A percentile compares a stretch with the other conserved stretches of the same genome.
Evolutionary conservation across 2,113 vertebrate genomes (phyloP).

Genomic region (Fukomys damarensis): DNA sequence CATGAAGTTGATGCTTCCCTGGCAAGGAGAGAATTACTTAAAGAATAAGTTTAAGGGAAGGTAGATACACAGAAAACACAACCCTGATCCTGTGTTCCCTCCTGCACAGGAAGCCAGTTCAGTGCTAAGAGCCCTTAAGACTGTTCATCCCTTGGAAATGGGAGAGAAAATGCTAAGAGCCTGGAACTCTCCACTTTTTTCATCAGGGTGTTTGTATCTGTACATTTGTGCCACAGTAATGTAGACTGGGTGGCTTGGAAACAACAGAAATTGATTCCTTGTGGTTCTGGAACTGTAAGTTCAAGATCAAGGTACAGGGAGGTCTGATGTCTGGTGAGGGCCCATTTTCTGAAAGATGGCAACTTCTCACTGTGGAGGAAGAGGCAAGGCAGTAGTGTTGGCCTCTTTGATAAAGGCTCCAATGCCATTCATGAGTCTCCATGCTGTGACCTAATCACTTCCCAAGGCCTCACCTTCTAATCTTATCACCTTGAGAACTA

Average conservation of each 20-base stretch:
- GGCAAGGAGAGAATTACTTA: too few species aligned
- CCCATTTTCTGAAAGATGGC: background rate
- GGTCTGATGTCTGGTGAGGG: too few species aligned
- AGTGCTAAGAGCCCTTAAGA: too few species aligned
- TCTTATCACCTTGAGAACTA: background rate
- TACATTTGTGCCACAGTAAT: rapidly evolving
- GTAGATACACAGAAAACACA: background rate
- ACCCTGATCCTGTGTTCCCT: rapidly evolving
- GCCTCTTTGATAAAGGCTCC: background rate
- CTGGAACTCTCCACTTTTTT: background rate
- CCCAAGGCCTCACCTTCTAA: background rate
- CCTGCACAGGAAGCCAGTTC: background rate
- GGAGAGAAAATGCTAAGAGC: background rate
- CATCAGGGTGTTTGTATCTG: background rate
- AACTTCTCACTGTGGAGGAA: background rate
- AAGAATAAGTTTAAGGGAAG: background rate
- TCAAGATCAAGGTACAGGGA: background rate
- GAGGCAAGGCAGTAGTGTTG: background rate
- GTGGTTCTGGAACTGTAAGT: background rate
- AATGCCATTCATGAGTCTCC: background rate
- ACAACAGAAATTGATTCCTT: too few species aligned
- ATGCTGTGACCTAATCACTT: background rate
- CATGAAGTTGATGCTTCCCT: too few species aligned
- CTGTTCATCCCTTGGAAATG: rapidly evolving
- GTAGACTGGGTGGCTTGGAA: rapidly evolving